These are phyloP conservation scores for Numenius arquata DNA, from an alignment of 2,113 vertebrate species.

Conservation along the genomic window DNA sequence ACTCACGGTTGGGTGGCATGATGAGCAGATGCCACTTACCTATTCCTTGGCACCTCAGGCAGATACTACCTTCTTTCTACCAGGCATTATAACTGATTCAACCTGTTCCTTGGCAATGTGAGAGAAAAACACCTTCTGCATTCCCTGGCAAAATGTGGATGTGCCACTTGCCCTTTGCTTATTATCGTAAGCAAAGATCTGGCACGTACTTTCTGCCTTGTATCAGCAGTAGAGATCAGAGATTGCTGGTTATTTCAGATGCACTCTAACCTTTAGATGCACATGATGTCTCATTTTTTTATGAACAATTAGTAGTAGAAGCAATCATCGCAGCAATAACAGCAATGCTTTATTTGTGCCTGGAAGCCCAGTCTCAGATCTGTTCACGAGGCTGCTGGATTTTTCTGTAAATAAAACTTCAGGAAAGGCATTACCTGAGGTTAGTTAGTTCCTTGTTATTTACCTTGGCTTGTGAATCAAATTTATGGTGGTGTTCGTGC, in stretches of 20 bases:
- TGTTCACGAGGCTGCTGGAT: neutral
- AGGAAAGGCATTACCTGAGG: neutral
- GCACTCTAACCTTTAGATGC: neutral
- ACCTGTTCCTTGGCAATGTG: neutral
- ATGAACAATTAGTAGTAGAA: neutral
- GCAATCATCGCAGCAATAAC: neutral
- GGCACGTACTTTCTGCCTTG: neutral
- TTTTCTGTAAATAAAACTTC: neutral
- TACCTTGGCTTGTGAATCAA: neutral
- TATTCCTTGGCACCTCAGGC: neutral
- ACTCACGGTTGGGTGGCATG: neutral
- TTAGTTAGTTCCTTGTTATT: neutral
- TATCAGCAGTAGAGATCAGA: neutral
- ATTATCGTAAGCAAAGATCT: neutral
- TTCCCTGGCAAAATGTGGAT: neutral
- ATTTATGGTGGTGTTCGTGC: neutral
- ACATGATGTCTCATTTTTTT: neutral
- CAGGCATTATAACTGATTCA: neutral
- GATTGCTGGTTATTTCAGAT: neutral
- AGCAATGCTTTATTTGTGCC: neutral
- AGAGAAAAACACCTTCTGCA: slow-evolving; percentile 15
- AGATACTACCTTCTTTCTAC: neutral
- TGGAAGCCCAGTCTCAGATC: neutral
- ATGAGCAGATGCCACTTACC: slow-evolving; percentile 26
- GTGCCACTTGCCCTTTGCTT: neutral